A percentile compares a stretch with the other conserved stretches of the same genome.
Conservation (phyloP, 2,888 invertebrate species). For the Ectropis crepuscularia region DNA sequence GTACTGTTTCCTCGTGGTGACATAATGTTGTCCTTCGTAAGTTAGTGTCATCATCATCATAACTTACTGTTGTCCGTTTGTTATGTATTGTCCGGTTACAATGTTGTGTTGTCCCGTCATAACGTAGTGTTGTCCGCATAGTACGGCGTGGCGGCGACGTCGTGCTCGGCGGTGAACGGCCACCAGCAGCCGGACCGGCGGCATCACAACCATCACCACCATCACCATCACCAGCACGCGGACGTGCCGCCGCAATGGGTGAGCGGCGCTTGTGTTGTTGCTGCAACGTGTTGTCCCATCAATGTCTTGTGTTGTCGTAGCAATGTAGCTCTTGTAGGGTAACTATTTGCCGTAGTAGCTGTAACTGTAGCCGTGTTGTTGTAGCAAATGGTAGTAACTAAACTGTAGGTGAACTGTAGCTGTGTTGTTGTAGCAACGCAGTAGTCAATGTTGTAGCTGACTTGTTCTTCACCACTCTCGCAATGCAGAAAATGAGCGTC, state of each 20-base stretch:
- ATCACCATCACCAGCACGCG: constrained; percentile 79
- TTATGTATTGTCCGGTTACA: neutral
- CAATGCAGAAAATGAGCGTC: neutral
- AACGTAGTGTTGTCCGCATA: constrained; percentile 51
- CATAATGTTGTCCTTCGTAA: too few species aligned
- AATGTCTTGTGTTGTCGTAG: constrained; percentile 5
- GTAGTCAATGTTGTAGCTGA: neutral
- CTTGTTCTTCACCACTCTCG: neutral
- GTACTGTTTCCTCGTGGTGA: too few species aligned
- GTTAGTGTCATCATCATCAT: constrained; percentile 19
- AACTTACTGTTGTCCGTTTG: neutral
- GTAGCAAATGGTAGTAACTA: constrained; percentile 7
- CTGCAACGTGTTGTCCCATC: constrained; percentile 21
- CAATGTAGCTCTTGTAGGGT: constrained; percentile 9
- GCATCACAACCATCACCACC: constrained; percentile 71
- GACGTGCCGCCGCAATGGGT: constrained; percentile 80
- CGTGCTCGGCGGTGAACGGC: constrained; percentile 78
- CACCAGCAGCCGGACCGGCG: constrained; percentile 78
- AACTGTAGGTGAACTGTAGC: neutral
- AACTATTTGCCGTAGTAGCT: constrained; percentile 19
- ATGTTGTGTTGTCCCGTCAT: constrained; percentile 9
- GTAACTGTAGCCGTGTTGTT: constrained; percentile 27
- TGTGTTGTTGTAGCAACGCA: constrained; percentile 3
- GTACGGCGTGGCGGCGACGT: constrained; percentile 83
- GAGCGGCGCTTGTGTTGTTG: constrained; percentile 50